Percentiles rank a stretch among this genome's conserved stretches.
phyloP scores from a whole-genome alignment of 1,140 invertebrate genomes.

The Panulirus ornatus region DNA sequence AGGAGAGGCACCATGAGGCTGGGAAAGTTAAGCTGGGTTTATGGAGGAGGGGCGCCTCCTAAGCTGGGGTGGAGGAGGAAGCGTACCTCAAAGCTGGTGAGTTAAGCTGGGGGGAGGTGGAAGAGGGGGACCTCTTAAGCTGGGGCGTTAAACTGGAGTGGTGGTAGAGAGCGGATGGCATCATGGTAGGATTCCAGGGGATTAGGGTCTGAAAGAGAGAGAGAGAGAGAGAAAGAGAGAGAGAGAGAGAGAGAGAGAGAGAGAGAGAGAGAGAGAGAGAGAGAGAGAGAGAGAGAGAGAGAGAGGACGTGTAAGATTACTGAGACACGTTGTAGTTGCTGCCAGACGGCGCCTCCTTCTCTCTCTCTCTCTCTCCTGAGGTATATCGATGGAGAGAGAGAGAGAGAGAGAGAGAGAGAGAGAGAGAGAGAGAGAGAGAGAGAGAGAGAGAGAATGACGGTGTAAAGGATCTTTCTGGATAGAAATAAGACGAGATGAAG shows the following conservation, averaged over 20 bases:
- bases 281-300: not conserved
- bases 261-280: slow-evolving; percentile 9
- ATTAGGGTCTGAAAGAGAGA: slow-evolving; percentile 1
- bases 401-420: not conserved
- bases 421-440: not conserved
- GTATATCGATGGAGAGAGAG: not conserved
- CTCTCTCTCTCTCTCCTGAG: too few relatives aligned
- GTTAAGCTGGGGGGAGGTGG: not conserved
- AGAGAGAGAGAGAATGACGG: not conserved
- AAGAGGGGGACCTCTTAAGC: not conserved
- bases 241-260: slow-evolving; percentile 29
- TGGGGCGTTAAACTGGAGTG: not conserved
- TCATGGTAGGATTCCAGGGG: not conserved
- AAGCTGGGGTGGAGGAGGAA: too few relatives aligned
- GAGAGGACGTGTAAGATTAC: not conserved
- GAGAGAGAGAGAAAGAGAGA: slow-evolving; percentile 26
- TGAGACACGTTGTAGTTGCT: not conserved
- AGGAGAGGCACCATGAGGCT: not conserved
- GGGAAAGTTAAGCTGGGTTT: too few relatives aligned
- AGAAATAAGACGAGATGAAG: too few relatives aligned
- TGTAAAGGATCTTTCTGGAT: too few relatives aligned
- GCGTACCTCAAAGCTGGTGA: too few relatives aligned
- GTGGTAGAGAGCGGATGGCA: not conserved
- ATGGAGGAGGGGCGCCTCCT: too few relatives aligned
- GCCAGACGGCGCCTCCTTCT: too few relatives aligned